phyloP scores from a whole-genome alignment of 2,888 invertebrate species.

The Graphium colonna region DNA sequence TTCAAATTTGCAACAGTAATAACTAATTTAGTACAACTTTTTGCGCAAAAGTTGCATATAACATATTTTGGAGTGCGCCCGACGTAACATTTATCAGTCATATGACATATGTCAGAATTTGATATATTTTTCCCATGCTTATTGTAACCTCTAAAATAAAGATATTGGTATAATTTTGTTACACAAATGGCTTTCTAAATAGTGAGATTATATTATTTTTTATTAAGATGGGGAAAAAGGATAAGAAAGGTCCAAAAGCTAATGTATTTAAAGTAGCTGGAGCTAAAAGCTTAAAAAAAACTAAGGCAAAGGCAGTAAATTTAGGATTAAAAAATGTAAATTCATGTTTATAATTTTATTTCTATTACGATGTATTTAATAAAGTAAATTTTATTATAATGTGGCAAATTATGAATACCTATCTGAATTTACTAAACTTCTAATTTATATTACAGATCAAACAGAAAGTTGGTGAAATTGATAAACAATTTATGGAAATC shows the following conservation, averaged over 20 bases:
- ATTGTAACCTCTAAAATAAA: too few relatives aligned
- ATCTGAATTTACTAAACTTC: too few relatives aligned
- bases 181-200: background rate
- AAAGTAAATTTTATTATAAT: too few relatives aligned
- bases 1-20: too few relatives aligned
- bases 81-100: too few relatives aligned
- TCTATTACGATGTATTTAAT: conserved; percentile 3
- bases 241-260: conserved; percentile 57
- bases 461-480: conserved; percentile 65
- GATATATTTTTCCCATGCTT: too few relatives aligned
- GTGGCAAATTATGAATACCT: too few relatives aligned
- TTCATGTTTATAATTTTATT: conserved; percentile 11
- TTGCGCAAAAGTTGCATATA: too few relatives aligned
- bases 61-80: too few relatives aligned
- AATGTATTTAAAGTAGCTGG: conserved; percentile 73
- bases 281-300: conserved; percentile 71
- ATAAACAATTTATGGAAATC: conserved; percentile 63
- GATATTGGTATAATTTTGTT: background rate
- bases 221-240: conserved; percentile 61
- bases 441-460: conserved; percentile 48
- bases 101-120: too few relatives aligned
- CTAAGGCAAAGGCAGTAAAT: conserved; percentile 67
- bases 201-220: too few relatives aligned
- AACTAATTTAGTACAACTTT: too few relatives aligned
- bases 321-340: conserved; percentile 70